Percentiles rank a stretch among this genome's conserved stretches.
phyloP scores from a whole-genome alignment of 2,797 vertebrate species.

The Labeo calbasu region DNA sequence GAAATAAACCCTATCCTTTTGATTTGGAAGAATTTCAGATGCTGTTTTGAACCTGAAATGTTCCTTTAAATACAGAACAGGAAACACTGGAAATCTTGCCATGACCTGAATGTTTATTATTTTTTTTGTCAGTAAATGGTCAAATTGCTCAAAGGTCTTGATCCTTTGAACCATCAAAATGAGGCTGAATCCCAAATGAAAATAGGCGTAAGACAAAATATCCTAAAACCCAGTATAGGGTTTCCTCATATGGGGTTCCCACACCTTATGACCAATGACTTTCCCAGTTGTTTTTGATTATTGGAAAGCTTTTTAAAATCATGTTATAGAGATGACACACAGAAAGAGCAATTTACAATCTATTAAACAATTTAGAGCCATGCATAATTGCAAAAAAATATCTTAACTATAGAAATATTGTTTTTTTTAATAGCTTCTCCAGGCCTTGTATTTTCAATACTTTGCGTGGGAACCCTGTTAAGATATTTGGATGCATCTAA shows the following conservation, averaged over 20 bases:
- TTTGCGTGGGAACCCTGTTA: not conserved
- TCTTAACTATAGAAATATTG: not conserved
- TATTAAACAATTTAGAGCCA: not conserved
- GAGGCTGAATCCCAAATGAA: constrained; percentile 4
- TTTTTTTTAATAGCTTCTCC: not conserved
- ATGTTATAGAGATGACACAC: not conserved
- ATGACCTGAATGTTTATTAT: constrained; percentile 41
- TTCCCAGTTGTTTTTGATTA: not conserved
- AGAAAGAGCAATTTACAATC: not conserved
- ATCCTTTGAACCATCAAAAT: constrained; percentile 52
- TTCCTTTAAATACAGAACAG: constrained; percentile 6
- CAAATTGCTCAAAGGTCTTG: constrained; percentile 60
- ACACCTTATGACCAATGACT: not conserved
- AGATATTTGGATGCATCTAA: not conserved
- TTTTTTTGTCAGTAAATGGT: constrained; percentile 57
- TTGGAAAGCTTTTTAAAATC: not conserved
- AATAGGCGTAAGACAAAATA: not conserved
- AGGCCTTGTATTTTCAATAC: not conserved
- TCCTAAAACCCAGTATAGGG: not conserved
- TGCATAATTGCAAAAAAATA: not conserved
- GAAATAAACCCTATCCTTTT: not conserved
- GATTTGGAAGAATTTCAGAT: not conserved
- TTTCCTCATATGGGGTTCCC: not conserved
- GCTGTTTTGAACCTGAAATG: constrained; percentile 7
- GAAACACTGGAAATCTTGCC: constrained; percentile 34